Conservation (phyloP, 2,888 invertebrate genomes). For the Selenia dentaria region DNA sequence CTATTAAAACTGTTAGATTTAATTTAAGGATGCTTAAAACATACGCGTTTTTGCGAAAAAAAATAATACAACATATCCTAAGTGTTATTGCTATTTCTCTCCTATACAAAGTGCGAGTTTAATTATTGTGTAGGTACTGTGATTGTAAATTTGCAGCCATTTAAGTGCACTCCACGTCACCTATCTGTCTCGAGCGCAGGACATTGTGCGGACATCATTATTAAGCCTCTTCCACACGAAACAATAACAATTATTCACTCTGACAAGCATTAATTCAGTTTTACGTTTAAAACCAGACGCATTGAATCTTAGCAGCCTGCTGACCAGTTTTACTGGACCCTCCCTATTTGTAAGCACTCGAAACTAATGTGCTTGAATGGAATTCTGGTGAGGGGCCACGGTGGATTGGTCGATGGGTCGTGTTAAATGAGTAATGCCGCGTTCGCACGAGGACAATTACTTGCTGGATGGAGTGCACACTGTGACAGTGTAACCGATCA, state of each 20-base stretch:
- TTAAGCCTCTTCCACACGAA: constrained; percentile 4
- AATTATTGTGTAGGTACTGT: too few species aligned
- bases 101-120: too few species aligned
- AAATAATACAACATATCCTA: too few species aligned
- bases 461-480: constrained; percentile 5
- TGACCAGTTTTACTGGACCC: constrained; percentile 2
- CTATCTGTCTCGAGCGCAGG: background rate
- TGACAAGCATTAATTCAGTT: constrained; percentile 12
- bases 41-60: too few species aligned
- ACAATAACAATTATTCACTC: constrained; percentile 9
- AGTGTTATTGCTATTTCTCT: too few species aligned
- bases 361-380: background rate
- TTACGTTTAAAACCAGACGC: constrained; percentile 8
- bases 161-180: background rate
- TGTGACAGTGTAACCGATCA: constrained; percentile 7
- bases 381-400: background rate
- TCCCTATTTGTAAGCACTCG: constrained; percentile 3
- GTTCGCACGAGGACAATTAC: constrained; percentile 12
- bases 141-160: too few species aligned
- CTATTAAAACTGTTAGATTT: too few species aligned
- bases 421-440: constrained; percentile 12
- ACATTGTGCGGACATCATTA: constrained; percentile 9
- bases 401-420: constrained; percentile 2
- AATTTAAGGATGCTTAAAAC: too few species aligned
- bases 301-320: constrained; percentile 12